These are phyloP conservation scores for Drosophila kambysellisi DNA, from an alignment of 2,888 invertebrate species.

Conservation along the genomic window DNA sequence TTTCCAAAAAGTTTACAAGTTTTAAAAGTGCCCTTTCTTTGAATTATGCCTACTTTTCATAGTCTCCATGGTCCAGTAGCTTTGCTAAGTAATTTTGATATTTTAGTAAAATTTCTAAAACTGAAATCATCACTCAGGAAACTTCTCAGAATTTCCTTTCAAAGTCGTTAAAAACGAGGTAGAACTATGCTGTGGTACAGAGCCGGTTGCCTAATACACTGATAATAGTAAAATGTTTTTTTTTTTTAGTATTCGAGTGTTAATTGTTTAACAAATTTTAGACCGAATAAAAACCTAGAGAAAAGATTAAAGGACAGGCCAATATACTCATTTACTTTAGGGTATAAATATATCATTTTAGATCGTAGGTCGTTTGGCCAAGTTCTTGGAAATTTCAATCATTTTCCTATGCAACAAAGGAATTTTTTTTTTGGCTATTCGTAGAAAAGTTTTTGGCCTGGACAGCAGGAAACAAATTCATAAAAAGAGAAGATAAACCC, in stretches of 20 bases:
- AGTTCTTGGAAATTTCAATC: conserved; percentile 19
- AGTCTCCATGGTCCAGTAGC: not conserved
- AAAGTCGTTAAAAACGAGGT: conserved; percentile 4
- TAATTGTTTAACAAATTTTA: not conserved
- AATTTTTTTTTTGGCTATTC: conserved; percentile 3
- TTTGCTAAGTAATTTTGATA: not conserved
- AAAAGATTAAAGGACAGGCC: not conserved
- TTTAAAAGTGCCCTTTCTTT: not conserved
- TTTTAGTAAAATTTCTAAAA: not conserved
- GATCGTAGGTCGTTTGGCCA: not conserved
- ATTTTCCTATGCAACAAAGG: conserved; percentile 34
- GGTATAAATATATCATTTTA: not conserved
- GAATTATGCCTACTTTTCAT: not conserved
- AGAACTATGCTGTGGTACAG: not conserved
- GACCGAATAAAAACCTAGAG: not conserved
- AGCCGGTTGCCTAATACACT: not conserved
- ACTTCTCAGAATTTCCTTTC: not conserved
- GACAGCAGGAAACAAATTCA: conserved; percentile 18
- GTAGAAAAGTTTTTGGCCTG: conserved; percentile 29
- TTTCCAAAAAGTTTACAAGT: not conserved
- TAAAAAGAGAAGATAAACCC: conserved; percentile 8
- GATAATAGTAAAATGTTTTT: not conserved
- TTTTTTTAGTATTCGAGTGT: too few relatives aligned
- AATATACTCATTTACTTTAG: not conserved
- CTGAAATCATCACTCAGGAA: too few relatives aligned